Conservation (phyloP, 2,113 vertebrate species). For the Lophotis ruficrista region DNA sequence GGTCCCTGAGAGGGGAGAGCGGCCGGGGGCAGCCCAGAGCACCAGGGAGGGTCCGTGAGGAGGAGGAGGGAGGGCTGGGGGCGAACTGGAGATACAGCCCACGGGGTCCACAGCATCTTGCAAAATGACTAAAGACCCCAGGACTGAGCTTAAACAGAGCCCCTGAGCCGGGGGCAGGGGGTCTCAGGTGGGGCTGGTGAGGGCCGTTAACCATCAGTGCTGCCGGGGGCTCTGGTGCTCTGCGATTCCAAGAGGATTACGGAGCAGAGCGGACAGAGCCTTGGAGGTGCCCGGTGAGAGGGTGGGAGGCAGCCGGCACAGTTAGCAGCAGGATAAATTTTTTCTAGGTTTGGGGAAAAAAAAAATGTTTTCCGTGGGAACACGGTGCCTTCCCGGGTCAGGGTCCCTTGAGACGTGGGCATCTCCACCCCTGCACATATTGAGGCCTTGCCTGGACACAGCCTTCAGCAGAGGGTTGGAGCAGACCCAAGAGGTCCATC, state of each 20-base stretch:
- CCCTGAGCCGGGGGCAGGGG: not conserved
- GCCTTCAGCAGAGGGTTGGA: not conserved
- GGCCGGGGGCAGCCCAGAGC: not conserved
- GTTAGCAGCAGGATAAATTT: not conserved
- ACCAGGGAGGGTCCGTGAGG: not conserved
- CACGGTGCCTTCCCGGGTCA: not conserved
- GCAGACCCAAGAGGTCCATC: not conserved
- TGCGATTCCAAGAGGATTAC: accelerated
- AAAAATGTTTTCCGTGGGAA: not conserved
- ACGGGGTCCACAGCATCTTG: accelerated
- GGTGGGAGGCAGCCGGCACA: not conserved
- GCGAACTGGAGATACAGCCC: not conserved
- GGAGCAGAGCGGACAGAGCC: not conserved
- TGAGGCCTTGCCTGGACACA: not conserved
- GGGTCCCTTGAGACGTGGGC: too few relatives aligned
- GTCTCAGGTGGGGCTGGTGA: not conserved
- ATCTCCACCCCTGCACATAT: accelerated
- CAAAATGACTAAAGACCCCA: not conserved
- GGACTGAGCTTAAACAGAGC: not conserved
- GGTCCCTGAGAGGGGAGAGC: too few relatives aligned
- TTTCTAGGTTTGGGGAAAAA: not conserved
- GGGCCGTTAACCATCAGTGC: not conserved
- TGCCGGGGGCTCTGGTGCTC: not conserved
- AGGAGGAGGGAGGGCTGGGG: not conserved
- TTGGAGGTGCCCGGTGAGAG: not conserved